Base-by-base conservation (phyloP, 1,140 invertebrate genomes). In the Grapholita molesta region DNA sequence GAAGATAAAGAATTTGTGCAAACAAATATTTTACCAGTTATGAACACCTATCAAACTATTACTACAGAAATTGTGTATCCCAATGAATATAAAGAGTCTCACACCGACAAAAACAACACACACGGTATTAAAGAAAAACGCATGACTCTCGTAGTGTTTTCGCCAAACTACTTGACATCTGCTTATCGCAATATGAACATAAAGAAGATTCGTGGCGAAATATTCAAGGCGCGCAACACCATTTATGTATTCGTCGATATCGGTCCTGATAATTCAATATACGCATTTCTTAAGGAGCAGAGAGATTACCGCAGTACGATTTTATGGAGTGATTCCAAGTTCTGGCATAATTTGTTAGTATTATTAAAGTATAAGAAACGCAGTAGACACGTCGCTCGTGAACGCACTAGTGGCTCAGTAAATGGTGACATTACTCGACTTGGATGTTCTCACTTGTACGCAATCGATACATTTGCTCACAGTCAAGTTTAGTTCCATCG, bases 151-250 rank as follows among this genome's bases (percentile, higher is more conserved):
- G 80, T 88, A 21, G 74, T 91, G 64, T 91, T 91, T 76, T 85
- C 88, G 11, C 78, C 87, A 11, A 89, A 88, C 80, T 89, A 86
- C 73, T 81, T 91, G 79, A 85, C 73, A 71, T 80, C 83, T 55
- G 73, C 76, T 70, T 91, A 86, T 69, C 84, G 82, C 72, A 77
- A 89, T 64, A 78, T 89, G 53, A 84, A 88, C 64, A 89, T 90
- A 74, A 89, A 88, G 75, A 90, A 88, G 80, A 90, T 90, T 72
- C 84, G 82, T 35, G 82, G 82, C n/a, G 84, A 85, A 75, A 90
- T 90, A 86, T 74, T 83, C 66, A 87, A 88, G 71, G 76, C 82
- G 24, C 81, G 80, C 75, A 85, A 89, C 42, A 88, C 86, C 15
- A 75, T 90, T 74, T 88, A 84, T 67, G 73, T 89, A 65, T 91